A percentile compares a stretch with the other conserved stretches of the same genome.
These are phyloP conservation scores for Plectrocnemia conspersa DNA, from an alignment of 1,140 invertebrate genomes.

Conservation along the genomic window DNA sequence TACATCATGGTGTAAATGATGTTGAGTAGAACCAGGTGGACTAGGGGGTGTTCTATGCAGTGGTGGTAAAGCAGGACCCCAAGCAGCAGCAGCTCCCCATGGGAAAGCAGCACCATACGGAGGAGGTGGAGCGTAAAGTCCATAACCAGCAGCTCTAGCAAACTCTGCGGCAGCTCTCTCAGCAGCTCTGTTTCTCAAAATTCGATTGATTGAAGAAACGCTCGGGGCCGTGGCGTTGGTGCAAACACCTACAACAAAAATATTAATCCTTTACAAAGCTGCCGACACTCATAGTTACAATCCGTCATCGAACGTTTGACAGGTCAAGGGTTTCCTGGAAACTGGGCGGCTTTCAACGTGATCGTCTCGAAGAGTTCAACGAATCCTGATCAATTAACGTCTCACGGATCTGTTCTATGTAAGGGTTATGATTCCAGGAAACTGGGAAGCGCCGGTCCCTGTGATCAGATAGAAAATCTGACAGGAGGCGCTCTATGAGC, in stretches of 20 bases:
- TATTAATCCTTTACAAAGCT: constrained; percentile 39
- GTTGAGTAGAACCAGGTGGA: constrained; percentile 50
- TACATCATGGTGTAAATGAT: constrained; percentile 44
- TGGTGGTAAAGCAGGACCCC: constrained; percentile 50
- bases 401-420: no score
- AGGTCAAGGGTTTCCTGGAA: neutral
- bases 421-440: no score
- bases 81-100: constrained; percentile 47
- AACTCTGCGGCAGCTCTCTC: constrained; percentile 92
- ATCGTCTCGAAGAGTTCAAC: no score
- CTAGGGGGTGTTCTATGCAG: constrained; percentile 45
- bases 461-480: neutral
- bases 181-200: constrained; percentile 83
- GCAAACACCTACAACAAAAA: constrained; percentile 60
- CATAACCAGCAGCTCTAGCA: constrained; percentile 83
- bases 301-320: no score
- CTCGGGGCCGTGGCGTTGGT: constrained; percentile 87
- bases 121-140: constrained; percentile 71
- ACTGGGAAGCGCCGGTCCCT: neutral
- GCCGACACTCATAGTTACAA: constrained; percentile 36
- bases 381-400: neutral
- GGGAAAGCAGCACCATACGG: constrained; percentile 64
- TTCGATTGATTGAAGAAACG: constrained; percentile 89
- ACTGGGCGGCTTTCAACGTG: neutral
- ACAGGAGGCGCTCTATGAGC: neutral